Base-by-base conservation (phyloP, 1,140 invertebrate species). In the Schlechtendalia chinensis region DNA sequence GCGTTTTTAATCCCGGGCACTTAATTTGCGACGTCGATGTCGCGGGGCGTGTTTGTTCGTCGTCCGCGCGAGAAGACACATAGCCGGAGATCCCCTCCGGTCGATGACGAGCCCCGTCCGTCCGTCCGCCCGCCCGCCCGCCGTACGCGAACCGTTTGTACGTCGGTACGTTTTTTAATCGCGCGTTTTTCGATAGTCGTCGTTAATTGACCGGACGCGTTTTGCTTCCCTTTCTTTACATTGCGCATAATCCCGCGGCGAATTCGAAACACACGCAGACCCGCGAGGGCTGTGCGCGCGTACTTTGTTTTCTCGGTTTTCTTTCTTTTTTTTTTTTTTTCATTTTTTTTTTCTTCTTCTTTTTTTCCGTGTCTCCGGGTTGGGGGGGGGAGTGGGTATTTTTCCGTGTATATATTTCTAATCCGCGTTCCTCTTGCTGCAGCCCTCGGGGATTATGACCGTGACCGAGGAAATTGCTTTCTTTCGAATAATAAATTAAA, bases 211-310 rank as follows among this genome's bases (percentile, higher is more conserved):
- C 75, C 58, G 24, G 75, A 79, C 56, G 75, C 39, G 24, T 79
- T 79, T 79, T n/a, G n/a, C n/a, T 79, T 63, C 75, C 54, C 58
- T 79, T 63, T 79, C 75, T 63, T 79, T 63, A 50, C 75, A 63
- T 79, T 79, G 27, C 56, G 27, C 56, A 39, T 79, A 79, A 79
- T 79, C 75, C 58, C 56, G 39, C 39, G 22, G 16, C 14, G 29
- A 79, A 61, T 79, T 79, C 75, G 1, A 79, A 79, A 79, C 50
- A 63, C 74, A 77, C n/a, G 53, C 72, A 58, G 54, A 53, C 27
- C 19, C 29, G 12, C 17, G 32, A 8, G 32, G 32, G 32, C 19
- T 59, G 59, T 22, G 50, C 74, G 22, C n/a, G 56, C n/a, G 24
- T 59, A 61, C 22, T 61, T 77, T 58, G 45, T 72, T 19, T 17